Conservation (phyloP, 2,797 vertebrate genomes). For the Tachyglossus aculeatus region DNA sequence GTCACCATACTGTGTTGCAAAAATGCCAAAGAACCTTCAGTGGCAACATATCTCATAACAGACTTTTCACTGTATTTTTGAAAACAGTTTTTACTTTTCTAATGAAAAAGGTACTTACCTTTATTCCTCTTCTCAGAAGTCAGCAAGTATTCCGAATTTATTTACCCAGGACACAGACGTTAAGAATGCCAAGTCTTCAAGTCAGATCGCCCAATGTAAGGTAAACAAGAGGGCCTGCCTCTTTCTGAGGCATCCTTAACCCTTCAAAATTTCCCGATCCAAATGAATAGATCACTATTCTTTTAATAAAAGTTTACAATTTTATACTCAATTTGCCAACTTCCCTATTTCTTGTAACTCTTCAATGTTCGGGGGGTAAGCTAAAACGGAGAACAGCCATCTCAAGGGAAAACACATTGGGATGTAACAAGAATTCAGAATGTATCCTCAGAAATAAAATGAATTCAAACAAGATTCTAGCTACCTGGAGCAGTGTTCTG, state of each 20-base stretch:
- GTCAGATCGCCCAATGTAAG: conserved; percentile 1
- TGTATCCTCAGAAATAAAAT: not conserved
- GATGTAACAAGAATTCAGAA: not conserved
- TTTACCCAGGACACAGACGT: not conserved
- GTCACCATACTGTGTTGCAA: conserved; percentile 19
- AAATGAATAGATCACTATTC: conserved; percentile 1
- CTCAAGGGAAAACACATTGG: not conserved
- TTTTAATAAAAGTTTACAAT: too few species aligned
- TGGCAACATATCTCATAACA: conserved; percentile 12
- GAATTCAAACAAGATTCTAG: not conserved
- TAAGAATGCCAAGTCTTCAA: conserved; percentile 14
- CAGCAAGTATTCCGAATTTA: conserved; percentile 28
- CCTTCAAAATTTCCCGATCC: conserved; percentile 10
- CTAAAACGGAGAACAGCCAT: not conserved
- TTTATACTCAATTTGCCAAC: not conserved
- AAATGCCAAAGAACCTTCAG: not conserved
- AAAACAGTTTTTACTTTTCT: conserved; percentile 18
- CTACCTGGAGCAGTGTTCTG: not conserved
- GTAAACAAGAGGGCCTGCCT: not conserved
- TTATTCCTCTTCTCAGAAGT: conserved; percentile 3
- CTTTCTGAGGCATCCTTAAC: not conserved
- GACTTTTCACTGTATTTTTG: conserved; percentile 16
- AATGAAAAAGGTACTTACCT: conserved; percentile 39
- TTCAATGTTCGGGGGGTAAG: not conserved
- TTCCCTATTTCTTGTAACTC: not conserved